Conservation (phyloP, 2,888 invertebrate genomes). For the Conops quadrifasciatus region DNA sequence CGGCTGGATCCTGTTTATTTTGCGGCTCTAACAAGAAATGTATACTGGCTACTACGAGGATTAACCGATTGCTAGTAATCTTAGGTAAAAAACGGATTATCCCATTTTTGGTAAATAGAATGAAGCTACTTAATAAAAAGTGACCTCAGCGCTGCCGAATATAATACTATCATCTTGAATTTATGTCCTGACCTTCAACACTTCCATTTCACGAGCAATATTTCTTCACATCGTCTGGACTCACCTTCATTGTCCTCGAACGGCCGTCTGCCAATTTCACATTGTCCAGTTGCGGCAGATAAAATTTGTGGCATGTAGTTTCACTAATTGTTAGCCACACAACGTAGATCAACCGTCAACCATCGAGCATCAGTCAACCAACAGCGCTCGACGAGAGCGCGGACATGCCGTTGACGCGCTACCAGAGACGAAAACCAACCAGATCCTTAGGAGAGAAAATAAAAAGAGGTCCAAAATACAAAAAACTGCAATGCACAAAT, state of each 20-base stretch:
- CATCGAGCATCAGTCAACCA: background rate
- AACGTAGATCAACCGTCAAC: conserved; percentile 29
- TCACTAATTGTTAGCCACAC: conserved; percentile 34
- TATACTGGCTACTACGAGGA: no score
- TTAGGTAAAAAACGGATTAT: no score
- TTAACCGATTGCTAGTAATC: no score
- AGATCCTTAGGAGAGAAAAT: background rate
- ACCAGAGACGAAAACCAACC: background rate
- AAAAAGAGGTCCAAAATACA: background rate
- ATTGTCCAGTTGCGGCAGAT: conserved; percentile 3
- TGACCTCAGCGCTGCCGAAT: no score
- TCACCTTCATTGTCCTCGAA: background rate
- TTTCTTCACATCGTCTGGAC: no score
- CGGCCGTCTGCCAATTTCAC: background rate
- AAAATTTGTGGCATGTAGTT: conserved; percentile 35
- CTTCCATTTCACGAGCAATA: background rate
- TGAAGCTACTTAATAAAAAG: no score
- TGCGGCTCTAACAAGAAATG: no score
- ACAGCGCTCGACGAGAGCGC: background rate
- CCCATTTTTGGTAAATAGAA: no score
- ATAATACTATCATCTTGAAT: background rate
- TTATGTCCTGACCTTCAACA: background rate
- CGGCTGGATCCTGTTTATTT: no score
- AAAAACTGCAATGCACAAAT: conserved; percentile 40
- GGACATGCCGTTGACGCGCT: background rate